A percentile compares a stretch with the other conserved stretches of the same genome.
Evolutionary conservation across 2,113 vertebrate species (phyloP).

Genomic region (Charina bottae): DNA sequence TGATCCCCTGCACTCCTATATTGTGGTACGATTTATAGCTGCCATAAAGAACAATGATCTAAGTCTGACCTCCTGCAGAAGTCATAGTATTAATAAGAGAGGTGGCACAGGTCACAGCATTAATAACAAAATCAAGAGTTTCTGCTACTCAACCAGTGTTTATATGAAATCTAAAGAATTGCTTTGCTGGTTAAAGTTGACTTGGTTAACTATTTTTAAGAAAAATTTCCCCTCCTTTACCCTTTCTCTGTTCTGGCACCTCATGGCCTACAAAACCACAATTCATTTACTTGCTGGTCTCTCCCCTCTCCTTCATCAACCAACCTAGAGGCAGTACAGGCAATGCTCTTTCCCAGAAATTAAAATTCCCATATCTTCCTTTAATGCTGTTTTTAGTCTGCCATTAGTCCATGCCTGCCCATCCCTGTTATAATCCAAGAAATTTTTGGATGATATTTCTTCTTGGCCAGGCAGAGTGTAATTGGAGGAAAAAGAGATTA

Average conservation of each 20-base stretch:
- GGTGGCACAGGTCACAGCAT: background rate
- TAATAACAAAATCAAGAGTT: background rate
- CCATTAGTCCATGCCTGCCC: background rate
- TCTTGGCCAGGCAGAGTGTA: background rate
- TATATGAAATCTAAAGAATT: background rate
- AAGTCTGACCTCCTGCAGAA: background rate
- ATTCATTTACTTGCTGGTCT: background rate
- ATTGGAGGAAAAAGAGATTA: background rate
- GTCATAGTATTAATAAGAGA: background rate
- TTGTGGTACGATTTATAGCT: background rate
- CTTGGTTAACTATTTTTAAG: too few species aligned
- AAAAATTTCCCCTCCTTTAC: background rate
- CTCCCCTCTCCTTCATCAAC: background rate
- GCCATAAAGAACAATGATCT: background rate
- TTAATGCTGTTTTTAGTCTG: background rate
- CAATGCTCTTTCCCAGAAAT: background rate
- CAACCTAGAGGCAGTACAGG: background rate
- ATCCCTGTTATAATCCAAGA: background rate
- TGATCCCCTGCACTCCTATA: background rate
- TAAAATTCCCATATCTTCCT: background rate
- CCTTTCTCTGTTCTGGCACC: background rate
- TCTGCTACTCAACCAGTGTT: background rate
- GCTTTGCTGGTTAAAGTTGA: background rate
- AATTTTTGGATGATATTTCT: background rate
- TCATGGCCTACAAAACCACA: background rate